Evolutionary conservation across 2,797 vertebrate genomes (phyloP).

Genomic region (Muscicapa comitata): DNA sequence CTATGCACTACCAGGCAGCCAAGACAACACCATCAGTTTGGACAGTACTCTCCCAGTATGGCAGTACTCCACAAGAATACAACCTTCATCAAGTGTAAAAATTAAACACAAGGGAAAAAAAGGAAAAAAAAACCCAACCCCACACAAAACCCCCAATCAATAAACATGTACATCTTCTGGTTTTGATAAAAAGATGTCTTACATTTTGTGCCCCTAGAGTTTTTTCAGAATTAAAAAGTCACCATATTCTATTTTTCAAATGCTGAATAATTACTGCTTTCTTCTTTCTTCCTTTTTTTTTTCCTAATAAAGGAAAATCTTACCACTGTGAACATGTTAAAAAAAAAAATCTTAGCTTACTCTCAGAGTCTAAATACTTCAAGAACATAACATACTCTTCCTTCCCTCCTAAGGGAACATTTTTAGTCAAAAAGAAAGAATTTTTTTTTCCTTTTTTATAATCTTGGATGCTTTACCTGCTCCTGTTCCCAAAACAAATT

Average conservation of each 20-base stretch:
- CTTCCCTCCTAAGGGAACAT: not conserved
- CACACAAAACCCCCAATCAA: not conserved
- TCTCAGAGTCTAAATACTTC: not conserved
- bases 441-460: too few relatives aligned
- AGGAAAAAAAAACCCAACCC: rapidly evolving
- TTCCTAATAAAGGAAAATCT: not conserved
- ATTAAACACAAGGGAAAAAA: not conserved
- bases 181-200: not conserved
- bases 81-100: not conserved
- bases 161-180: not conserved
- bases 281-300: not conserved
- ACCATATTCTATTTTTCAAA: not conserved
- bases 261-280: not conserved
- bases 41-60: not conserved
- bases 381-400: conserved; percentile 11
- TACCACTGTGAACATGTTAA: not conserved
- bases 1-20: rapidly evolving
- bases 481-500: not conserved
- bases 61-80: not conserved
- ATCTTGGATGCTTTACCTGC: conserved; percentile 12
- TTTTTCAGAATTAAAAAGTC: not conserved
- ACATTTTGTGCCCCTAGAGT: not conserved
- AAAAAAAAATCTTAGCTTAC: not conserved
- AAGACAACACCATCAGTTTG: not conserved
- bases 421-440: not conserved